Percentiles rank a stretch among this genome's conserved stretches.
These are phyloP conservation scores for Rhadina sibilatrix DNA, from an alignment of 2,113 vertebrate genomes.

Conservation along the genomic window DNA sequence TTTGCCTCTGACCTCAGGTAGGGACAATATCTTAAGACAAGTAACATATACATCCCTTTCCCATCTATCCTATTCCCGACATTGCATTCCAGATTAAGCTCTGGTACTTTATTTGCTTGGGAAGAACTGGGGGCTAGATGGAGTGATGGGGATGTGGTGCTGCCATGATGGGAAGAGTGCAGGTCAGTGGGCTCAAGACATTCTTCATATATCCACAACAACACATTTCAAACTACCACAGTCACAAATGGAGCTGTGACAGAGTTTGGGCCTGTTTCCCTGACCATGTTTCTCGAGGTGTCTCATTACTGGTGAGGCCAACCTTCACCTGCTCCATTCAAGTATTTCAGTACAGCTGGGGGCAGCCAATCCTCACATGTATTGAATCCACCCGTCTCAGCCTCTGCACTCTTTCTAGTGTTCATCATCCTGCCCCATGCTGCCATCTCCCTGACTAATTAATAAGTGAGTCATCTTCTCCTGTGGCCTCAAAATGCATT, in stretches of 20 bases:
- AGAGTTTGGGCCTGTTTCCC: neutral
- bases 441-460: constrained; percentile 21
- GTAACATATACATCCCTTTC: neutral
- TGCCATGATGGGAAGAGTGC: neutral
- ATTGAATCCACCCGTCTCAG: neutral
- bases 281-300: accelerated
- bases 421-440: neutral
- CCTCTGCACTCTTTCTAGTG: neutral
- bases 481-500: neutral
- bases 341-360: neutral
- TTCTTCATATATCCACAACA: accelerated
- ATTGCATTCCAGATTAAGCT: neutral
- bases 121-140: too few species aligned
- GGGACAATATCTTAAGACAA: neutral
- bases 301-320: neutral
- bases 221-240: neutral
- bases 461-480: constrained; percentile 48
- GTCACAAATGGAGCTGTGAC: neutral
- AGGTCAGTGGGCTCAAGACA: accelerated
- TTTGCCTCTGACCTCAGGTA: neutral
- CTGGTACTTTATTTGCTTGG: neutral
- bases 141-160: neutral
- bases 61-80: neutral
- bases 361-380: accelerated
- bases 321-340: neutral